Conservation (phyloP, 1,140 invertebrate genomes). For the Ceratosolen fusciceps region DNA sequence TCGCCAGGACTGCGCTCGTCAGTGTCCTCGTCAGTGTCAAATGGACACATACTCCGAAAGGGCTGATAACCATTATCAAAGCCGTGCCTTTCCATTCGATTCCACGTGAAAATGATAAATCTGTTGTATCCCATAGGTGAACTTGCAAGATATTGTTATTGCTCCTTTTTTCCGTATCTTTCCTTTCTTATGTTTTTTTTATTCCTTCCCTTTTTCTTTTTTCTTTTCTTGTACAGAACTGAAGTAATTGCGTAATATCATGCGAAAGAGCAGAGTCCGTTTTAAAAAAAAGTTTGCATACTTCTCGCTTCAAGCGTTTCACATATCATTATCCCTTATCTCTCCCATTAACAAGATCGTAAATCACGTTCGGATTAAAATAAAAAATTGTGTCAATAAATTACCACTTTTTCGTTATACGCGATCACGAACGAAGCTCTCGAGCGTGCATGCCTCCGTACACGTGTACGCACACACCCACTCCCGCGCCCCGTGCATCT, state of each 20-base stretch:
- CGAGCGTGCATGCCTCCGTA: too few species aligned
- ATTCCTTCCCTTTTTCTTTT: too few species aligned
- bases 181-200: too few species aligned
- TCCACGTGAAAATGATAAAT: not conserved
- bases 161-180: not conserved
- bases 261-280: conserved; percentile 24
- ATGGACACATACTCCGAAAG: too few species aligned
- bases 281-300: conserved; percentile 37
- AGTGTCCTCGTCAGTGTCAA: too few species aligned
- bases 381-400: conserved; percentile 45
- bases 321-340: conserved; percentile 49
- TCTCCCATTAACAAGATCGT: conserved; percentile 47
- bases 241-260: conserved; percentile 35
- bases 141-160: not conserved
- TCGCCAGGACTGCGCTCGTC: too few species aligned
- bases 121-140: not conserved
- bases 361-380: conserved; percentile 43
- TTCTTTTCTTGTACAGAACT: too few species aligned
- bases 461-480: not conserved
- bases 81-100: not conserved
- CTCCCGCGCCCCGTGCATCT: too few species aligned
- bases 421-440: conserved; percentile 28
- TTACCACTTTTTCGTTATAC: conserved; percentile 44
- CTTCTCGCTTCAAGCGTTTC: conserved; percentile 8
- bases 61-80: not conserved